These are phyloP conservation scores for Lepus timidus DNA, from an alignment of 2,113 vertebrate genomes.

Conservation along the genomic window DNA sequence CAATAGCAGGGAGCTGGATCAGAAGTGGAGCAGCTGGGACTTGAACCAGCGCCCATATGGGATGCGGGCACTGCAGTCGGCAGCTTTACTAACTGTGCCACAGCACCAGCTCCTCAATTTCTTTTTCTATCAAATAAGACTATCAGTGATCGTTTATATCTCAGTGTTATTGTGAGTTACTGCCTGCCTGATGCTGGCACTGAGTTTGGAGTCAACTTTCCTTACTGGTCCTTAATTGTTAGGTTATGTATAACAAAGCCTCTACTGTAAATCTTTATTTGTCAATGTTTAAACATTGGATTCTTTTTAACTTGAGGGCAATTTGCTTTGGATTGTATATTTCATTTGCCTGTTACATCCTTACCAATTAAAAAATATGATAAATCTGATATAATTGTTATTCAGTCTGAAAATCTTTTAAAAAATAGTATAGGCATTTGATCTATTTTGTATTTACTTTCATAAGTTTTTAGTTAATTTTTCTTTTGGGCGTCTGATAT, in stretches of 20 bases:
- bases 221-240: neutral
- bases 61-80: too few species aligned
- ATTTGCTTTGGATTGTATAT: constrained; percentile 26
- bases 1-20: too few species aligned
- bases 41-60: too few species aligned
- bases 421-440: neutral
- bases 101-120: neutral
- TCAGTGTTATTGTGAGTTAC: neutral
- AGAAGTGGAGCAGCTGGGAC: too few species aligned
- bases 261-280: constrained; percentile 16
- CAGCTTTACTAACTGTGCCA: too few species aligned
- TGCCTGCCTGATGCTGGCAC: neutral
- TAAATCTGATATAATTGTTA: neutral
- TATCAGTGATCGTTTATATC: neutral
- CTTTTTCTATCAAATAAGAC: neutral
- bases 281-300: neutral
- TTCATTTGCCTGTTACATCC: neutral
- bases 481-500: constrained; percentile 7
- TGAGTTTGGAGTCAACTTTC: neutral
- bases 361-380: neutral
- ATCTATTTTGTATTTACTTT: neutral
- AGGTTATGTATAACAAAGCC: neutral
- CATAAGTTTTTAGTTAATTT: neutral
- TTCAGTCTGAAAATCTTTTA: neutral
- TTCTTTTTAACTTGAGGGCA: constrained; percentile 37